phyloP scores from a whole-genome alignment of 2,797 vertebrate species.

The Betta splendens region DNA sequence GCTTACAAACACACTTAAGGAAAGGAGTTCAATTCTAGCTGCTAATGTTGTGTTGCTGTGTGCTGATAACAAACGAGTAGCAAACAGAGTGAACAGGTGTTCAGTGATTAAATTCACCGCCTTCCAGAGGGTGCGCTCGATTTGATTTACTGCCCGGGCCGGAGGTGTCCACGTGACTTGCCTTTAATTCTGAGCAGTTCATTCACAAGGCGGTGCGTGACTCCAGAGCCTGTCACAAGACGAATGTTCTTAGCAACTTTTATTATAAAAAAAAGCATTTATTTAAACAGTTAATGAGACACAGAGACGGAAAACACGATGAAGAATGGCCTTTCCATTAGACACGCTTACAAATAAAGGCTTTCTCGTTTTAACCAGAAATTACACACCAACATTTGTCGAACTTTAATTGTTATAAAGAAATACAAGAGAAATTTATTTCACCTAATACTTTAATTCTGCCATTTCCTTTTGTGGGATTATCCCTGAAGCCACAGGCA shows the following conservation, averaged over 20 bases:
- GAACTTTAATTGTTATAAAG: slow-evolving; percentile 14
- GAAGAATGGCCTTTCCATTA: slow-evolving; percentile 8
- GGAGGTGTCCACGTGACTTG: too few relatives aligned
- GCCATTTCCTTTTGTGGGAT: slow-evolving; percentile 58
- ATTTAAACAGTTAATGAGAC: slow-evolving; percentile 36
- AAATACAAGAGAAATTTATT: slow-evolving; percentile 30
- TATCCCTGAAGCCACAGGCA: slow-evolving; percentile 39
- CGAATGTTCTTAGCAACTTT: slow-evolving; percentile 17
- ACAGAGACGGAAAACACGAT: slow-evolving; percentile 23
- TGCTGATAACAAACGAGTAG: neutral
- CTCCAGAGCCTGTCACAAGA: slow-evolving; percentile 12
- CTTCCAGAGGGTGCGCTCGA: neutral
- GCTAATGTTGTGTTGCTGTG: rapidly evolving
- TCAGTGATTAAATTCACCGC: neutral
- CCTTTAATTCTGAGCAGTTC: too few relatives aligned
- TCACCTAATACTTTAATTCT: slow-evolving; percentile 46
- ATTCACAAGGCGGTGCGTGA: slow-evolving; percentile 1
- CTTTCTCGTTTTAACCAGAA: neutral
- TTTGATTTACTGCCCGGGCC: neutral
- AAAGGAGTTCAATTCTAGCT: neutral
- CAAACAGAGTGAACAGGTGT: neutral
- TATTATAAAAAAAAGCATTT: slow-evolving; percentile 30
- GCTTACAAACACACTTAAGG: neutral
- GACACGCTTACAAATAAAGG: slow-evolving; percentile 2
- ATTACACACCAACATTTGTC: slow-evolving; percentile 7